These are phyloP conservation scores for Falco biarmicus DNA, from an alignment of 2,797 vertebrate genomes.

Conservation along the genomic window DNA sequence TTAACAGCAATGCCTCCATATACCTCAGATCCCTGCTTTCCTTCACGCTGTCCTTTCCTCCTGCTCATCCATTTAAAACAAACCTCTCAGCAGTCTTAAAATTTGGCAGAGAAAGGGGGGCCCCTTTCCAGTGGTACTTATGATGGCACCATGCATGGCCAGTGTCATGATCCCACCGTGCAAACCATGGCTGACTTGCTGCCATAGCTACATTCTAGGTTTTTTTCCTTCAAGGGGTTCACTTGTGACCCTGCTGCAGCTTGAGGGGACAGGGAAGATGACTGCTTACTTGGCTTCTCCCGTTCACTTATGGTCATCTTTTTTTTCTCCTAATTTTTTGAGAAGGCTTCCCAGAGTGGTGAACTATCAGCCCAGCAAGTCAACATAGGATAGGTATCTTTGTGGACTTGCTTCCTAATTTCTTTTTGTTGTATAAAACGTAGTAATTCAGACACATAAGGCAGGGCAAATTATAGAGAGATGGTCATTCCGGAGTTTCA, in stretches of 20 bases:
- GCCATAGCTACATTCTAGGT: not conserved
- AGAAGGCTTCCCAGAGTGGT: not conserved
- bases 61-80: not conserved
- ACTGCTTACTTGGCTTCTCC: not conserved
- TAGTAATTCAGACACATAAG: not conserved
- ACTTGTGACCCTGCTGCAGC: not conserved
- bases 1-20: not conserved
- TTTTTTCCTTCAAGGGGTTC: not conserved
- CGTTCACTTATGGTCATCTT: not conserved
- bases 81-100: not conserved
- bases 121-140: not conserved
- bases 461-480: not conserved
- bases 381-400: not conserved
- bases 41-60: not conserved
- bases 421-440: not conserved
- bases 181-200: not conserved
- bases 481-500: not conserved
- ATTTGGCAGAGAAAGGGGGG: not conserved
- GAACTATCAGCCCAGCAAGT: not conserved
- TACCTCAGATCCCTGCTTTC: not conserved
- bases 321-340: not conserved
- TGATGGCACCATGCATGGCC: not conserved
- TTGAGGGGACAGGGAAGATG: not conserved
- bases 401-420: not conserved
- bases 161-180: not conserved